Evolutionary conservation across 2,797 vertebrate genomes (phyloP), one percentile per base, ranked within the genome.

Genomic region (Trachops cirrhosus): DNA sequence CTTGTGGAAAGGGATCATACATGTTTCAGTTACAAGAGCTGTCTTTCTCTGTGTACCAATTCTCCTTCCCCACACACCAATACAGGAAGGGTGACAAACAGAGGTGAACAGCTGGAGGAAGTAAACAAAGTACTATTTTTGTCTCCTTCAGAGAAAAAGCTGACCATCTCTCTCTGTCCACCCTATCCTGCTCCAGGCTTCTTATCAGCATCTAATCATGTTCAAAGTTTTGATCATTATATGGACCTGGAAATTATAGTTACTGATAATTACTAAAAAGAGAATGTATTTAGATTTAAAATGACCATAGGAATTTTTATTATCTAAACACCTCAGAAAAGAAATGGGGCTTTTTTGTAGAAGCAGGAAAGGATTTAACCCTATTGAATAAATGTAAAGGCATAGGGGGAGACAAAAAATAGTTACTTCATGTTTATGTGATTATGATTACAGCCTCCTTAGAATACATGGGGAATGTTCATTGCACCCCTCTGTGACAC

Each of bases 311-410:
- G 67, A 83, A 87, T 78, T 93, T 84, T 74, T 94, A 86, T 82
- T 71, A 79, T 22, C 9, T 70, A 93, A 91, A 29, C 68, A 74
- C 15, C 41, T 77, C 48, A 37, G 78, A 80, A 95, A 92, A 91
- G 57, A 92, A 85, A 82, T 77, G 15, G 1, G 6, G 5, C 21
- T 79, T 86, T 95, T 57, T 7, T 32, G 16, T 88, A 91, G 22
- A 24, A 11, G 3, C 39, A 64, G 12, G 34, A 64, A 86, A 86
- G 15, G 44, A 91, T 62, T 82, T 50, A 75, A 75, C 84, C 41
- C 46, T 94, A 91, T 32, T 82, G 54, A 89, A 91, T 85, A 96
- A 92, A 88, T 94, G 19, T 89, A 78, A 78, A 88, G 46, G 16
- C 82, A 6, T 39, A 73, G 32, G 29, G 8, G 44, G 44, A 93